phyloP scores from a whole-genome alignment of 1,140 invertebrate species.

The Drosophila ananassae region DNA sequence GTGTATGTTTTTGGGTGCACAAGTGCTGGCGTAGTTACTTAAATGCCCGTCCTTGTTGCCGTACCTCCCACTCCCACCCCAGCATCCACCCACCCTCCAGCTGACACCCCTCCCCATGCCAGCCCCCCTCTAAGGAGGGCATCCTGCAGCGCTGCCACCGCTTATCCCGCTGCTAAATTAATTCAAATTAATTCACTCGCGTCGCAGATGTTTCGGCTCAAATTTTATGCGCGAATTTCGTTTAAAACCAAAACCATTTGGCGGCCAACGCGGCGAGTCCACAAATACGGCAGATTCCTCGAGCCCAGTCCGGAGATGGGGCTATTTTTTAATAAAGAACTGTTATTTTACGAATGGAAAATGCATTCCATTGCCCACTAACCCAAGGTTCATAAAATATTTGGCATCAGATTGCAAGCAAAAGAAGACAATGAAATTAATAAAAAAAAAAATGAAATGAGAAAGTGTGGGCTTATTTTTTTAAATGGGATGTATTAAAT shows the following conservation, averaged over 20 bases:
- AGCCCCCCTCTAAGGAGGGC: neutral
- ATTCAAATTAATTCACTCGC: slow-evolving; percentile 82
- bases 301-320: neutral
- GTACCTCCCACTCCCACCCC: too few relatives aligned
- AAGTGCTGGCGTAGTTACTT: slow-evolving; percentile 72
- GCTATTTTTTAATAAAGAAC: neutral
- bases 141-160: slow-evolving; percentile 15
- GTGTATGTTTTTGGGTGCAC: slow-evolving; percentile 39
- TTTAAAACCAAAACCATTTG: slow-evolving; percentile 74
- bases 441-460: too few relatives aligned
- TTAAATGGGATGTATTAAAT: too few relatives aligned
- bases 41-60: slow-evolving; percentile 31
- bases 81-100: neutral
- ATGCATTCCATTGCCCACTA: neutral
- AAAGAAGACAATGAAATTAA: too few relatives aligned
- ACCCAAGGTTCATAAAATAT: too few relatives aligned
- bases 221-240: slow-evolving; percentile 79
- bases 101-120: neutral
- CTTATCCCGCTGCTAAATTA: slow-evolving; percentile 67
- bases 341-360: slow-evolving; percentile 2
- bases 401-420: too few relatives aligned
- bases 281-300: slow-evolving; percentile 3
- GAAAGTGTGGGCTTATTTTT: too few relatives aligned
- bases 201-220: slow-evolving; percentile 80
- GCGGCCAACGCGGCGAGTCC: slow-evolving; percentile 43